Base-by-base conservation (phyloP, 2,888 invertebrate genomes). In the Mechanitis mazaeus region DNA sequence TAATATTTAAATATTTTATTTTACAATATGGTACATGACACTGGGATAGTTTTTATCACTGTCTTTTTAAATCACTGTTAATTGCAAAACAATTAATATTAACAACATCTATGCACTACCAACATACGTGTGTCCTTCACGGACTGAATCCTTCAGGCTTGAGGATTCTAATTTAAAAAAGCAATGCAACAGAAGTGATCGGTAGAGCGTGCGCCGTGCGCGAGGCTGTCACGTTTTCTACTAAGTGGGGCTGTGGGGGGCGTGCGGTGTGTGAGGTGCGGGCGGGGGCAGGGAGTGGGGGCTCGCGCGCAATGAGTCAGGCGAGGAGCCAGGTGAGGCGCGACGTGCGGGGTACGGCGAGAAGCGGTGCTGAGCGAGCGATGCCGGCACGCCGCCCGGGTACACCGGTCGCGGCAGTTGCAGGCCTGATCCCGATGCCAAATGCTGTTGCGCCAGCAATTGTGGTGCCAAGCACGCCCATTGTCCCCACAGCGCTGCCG, bases 381-480 rank as follows among this genome's bases (percentile, higher is more conserved):
- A 64, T 55, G 78, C 77, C 31, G 77, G 69, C 47, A 81, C 72
- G 7, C 80, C 79, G 1, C 85, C 85, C 55, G 87, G 87, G 73
- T 91, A 81, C 73, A 91, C 87, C 28, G 92, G 91, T 67, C 91
- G 81, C 71, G 85, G 90, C 72, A 86, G 76, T 80, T 84, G 92
- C 77, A 82, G 79, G 68, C 91, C 83, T 62, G 91, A 79, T 65
- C 91, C 80, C 1, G 86, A 86, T 3, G 92, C 91, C 56, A 93
- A 91, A 71, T 93, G 93, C 74, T 93, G 93, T 72, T 94, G 94
- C 58, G 94, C 94, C 56, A 93, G 80, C 50, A 93, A 76, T 66
- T 93, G 93, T 2, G 93, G 93, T 53, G 93, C 93, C 58, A 93
- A 75, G 72, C 93, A 93, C 7, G 93, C 93, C 94, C 94, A 94